Evolutionary conservation across 2,797 vertebrate species (phyloP).

Genomic region (Tympanoctomys barrerae): DNA sequence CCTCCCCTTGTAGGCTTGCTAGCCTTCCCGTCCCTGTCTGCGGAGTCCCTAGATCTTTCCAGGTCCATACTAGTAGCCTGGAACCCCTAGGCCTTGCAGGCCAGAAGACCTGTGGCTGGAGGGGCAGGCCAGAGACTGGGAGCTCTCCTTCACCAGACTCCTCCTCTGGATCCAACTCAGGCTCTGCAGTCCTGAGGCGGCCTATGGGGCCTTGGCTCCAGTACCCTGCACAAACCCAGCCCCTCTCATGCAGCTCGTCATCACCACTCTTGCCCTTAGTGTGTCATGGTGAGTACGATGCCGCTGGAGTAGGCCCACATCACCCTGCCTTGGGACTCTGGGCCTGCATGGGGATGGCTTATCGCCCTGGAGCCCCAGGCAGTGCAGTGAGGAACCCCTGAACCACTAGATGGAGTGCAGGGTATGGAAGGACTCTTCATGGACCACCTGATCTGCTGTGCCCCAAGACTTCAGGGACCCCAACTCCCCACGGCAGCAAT

Average conservation of each 20-base stretch:
- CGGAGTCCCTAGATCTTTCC: neutral
- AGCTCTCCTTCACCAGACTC: neutral
- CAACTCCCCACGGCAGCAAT: neutral
- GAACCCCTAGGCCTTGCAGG: rapidly evolving
- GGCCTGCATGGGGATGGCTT: neutral
- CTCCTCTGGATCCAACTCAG: neutral
- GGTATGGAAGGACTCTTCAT: neutral
- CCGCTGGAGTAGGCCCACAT: too few species aligned
- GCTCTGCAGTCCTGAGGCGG: neutral
- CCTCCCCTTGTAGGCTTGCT: too few species aligned
- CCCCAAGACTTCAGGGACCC: neutral
- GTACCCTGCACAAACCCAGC: neutral
- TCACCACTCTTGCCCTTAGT: rapidly evolving
- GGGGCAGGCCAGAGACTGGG: neutral
- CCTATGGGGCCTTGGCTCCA: rapidly evolving
- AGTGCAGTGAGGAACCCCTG: neutral
- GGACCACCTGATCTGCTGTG: neutral
- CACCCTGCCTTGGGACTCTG: neutral
- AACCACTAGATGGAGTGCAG: neutral
- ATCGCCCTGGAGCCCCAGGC: neutral
- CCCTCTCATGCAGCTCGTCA: too few species aligned
- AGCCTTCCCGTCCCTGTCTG: neutral
- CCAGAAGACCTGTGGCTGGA: neutral
- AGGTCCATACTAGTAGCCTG: neutral
- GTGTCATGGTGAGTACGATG: neutral